Base-by-base conservation (phyloP, 2,888 invertebrate species). In the Pemphredon lugubris region DNA sequence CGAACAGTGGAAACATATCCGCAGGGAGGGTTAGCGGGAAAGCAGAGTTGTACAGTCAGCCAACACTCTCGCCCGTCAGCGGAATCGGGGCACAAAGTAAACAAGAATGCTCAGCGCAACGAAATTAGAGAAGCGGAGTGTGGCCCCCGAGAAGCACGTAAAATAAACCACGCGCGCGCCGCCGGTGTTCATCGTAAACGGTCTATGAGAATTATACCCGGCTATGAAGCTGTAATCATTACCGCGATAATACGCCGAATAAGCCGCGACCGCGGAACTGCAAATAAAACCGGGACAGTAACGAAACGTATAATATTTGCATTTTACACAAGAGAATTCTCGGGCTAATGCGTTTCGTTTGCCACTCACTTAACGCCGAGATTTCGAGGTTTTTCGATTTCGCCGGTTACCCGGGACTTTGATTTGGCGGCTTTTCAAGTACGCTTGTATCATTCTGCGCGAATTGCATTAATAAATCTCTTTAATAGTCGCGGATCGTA, bases 81-180 rank as follows among this genome's bases (percentile, higher is more conserved):
- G 7, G 64, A 55, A 59, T 48, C 58, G 53, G 39, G 64, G 48
- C 64, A 64, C 53, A 69, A 63, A 69, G 58, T 71, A 71, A 69
- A 71, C 71, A 71, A 51, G 57, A 48, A 53, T 58, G 51, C 64
- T 63, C 37, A n/a, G 69, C 6, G 50, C 45, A 63, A 48, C 40
- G 70, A 69, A 69, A 71, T 69, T 64, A 69, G 63, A 71, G 63
- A 30, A 57, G 23, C 51, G 63, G 63, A 48, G 47, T 11, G 40
- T 34, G 47, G n/a, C n/a, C n/a, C n/a, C 30, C 53, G 69, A 54
- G 42, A 64, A 34, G 20, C 20, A 20, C 21, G 48, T 48, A 55
- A 68, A 68, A 70, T 61, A 68, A 70, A 58, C 70, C 23, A 32
- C 18, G 37, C 30, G 11, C n/a, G 30, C 30, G n/a, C 30, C 30